Evolutionary conservation across 2,797 vertebrate species (phyloP), one percentile per base, ranked within the genome.

Genomic region (Lophotriccus pileatus): DNA sequence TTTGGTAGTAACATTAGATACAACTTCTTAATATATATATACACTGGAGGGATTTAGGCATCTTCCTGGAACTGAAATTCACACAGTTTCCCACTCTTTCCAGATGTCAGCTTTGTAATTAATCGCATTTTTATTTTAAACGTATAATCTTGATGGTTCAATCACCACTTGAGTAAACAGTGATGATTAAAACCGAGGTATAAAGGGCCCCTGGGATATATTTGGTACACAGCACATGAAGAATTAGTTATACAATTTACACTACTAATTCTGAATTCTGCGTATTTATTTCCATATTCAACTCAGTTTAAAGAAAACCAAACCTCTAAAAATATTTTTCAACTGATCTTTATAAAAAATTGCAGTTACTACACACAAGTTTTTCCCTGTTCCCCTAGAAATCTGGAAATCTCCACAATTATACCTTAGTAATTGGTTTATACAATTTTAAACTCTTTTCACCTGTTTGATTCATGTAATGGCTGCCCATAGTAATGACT

Each of bases 111-210:
- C 67, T 36, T 86, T 73, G 25, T 50, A 94, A 94, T 70, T 76
- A 93, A 77, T 37, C 15, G 55, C 30, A 84, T 58, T 92, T 89
- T 92, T 82, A 86, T 84, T 91, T 70, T 23, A 52, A 92, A 93
- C 30, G 62, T 81, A 58, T 83, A 60, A 89, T 85, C 49, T 64
- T 62, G 44, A 20, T 85, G 83, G 89, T 87, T 91, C 78, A 89
- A 68, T 93, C 60, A 80, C 14, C 28, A 80, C 49, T 66, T 85
- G 59, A 86, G 77, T 93, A 95, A 95, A 86, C 49, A 93, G 59
- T 30, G 16, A 73, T 80, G 68, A 94, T 80, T 86, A 80, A 94
- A 84, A 47, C 32, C 66, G 70, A 87, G 76, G 34, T 36, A 85
- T 34, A 18, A 94, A 92, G 18, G 58, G n/a, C 58, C 53, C 39